These are phyloP conservation scores for Limonius californicus DNA, from an alignment of 1,140 invertebrate species.

Conservation along the genomic window DNA sequence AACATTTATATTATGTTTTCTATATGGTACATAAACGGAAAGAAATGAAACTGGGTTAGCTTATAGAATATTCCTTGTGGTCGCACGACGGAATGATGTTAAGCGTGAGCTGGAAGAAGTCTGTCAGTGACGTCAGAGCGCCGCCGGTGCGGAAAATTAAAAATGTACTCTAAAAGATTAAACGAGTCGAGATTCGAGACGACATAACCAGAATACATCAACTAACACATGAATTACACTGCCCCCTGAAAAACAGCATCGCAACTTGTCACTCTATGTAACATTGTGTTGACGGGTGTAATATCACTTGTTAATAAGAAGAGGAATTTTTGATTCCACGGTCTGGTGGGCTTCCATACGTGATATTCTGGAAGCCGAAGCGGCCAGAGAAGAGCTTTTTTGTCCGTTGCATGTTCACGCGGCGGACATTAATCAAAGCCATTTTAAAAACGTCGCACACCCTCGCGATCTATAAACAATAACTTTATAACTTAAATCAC, in stretches of 20 bases:
- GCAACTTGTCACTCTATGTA: conserved; percentile 14
- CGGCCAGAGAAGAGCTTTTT: neutral
- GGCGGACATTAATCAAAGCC: neutral
- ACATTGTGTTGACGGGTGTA: conserved; percentile 21
- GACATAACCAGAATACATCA: neutral
- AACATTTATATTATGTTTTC: too few relatives aligned
- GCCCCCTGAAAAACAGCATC: conserved; percentile 7
- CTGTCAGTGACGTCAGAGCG: conserved; percentile 15
- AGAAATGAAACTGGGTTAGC: too few relatives aligned
- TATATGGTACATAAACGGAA: too few relatives aligned
- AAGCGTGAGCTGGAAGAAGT: too few relatives aligned
- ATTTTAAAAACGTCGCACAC: conserved; percentile 4
- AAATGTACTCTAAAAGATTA: conserved; percentile 29
- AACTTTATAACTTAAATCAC: conserved; percentile 28
- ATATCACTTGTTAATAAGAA: conserved; percentile 20
- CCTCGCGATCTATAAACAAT: conserved; percentile 21
- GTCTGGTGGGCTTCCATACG: conserved; percentile 10
- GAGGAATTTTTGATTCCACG: conserved; percentile 15
- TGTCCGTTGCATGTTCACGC: neutral
- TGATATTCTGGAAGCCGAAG: conserved; percentile 1
- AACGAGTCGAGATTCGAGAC: conserved; percentile 25
- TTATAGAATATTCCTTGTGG: too few relatives aligned
- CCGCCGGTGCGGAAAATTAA: conserved; percentile 29
- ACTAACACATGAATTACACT: conserved; percentile 17
- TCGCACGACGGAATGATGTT: too few relatives aligned